Evolutionary conservation across 2,797 vertebrate species (phyloP), one percentile per base, ranked within the genome.

Genomic region (Notamacropus eugenii): DNA sequence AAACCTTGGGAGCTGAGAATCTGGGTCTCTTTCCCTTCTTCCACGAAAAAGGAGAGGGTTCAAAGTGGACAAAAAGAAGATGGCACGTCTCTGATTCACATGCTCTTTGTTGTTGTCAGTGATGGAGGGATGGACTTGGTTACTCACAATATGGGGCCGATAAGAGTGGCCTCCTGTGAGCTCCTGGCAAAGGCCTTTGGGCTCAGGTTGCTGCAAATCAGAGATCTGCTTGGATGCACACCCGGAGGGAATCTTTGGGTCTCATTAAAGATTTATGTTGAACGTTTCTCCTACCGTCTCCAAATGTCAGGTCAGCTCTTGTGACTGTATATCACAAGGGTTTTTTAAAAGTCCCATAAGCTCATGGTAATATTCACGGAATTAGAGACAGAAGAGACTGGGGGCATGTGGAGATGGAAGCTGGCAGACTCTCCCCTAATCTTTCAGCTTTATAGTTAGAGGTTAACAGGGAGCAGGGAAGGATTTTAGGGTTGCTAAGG

Each of bases 321-420:
- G 95, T 0, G 13, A 67, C 82, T 95, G 6, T 95, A 90, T 55
- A 95, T 97, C 97, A 97, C 52, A 95, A 46, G 92, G 52, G 24
- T 94, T 97, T 82, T 46, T 96, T 94, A 96, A 3, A 54, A 97
- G 96, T 94, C 92, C 93, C 93, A 19, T 93, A 93, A 91, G 96
- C 93, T 96, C 93, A 54, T 0, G 0, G 95, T 58, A 2, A 31
- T 12, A 93, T 31, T 74, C 92, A 82, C 0, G 0, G 93, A 52
- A 94, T 94, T 74, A 4, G 24, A 28, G 92, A 52, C 8, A 50
- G 24, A 22, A 56, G 16, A 50, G 92, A 46, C 2, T 0, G 27
- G 54, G 34, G n/a, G 57, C 31, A n/a, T 55, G 50, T 0, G 0
- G n/a, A 57, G 52, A 0, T 9, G 9, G 52, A 16, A 22, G 1